These are phyloP conservation scores for Anguilla obscura DNA, from an alignment of 2,797 vertebrate genomes.

Conservation along the genomic window DNA sequence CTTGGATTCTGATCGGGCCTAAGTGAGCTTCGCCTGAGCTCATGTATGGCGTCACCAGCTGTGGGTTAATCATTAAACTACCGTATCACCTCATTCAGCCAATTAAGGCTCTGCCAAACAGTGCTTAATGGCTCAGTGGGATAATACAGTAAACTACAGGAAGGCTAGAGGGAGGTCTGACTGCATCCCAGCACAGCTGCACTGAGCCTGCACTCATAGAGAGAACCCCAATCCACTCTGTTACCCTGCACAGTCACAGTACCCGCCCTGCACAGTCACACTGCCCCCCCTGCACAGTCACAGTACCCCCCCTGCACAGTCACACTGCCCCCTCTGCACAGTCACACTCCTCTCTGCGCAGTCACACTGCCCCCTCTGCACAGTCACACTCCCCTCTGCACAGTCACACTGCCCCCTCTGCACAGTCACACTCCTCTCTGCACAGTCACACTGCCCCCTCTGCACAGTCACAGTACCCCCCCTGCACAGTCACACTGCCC, in stretches of 20 bases:
- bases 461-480: too few species aligned
- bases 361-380: neutral
- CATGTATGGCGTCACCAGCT: conserved; percentile 59
- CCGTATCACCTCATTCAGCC: conserved; percentile 67
- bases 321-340: neutral
- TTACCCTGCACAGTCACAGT: neutral
- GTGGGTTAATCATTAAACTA: conserved; percentile 69
- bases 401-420: neutral
- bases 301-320: neutral
- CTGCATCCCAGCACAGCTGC: conserved; percentile 41
- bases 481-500: neutral
- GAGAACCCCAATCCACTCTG: conserved; percentile 24
- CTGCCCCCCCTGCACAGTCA: neutral
- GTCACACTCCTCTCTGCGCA: neutral
- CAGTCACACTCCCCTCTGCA: neutral
- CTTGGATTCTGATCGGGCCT: neutral
- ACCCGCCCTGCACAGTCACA: neutral
- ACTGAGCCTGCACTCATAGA: conserved; percentile 50
- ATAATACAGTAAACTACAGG: conserved; percentile 55
- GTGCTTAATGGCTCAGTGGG: conserved; percentile 43
- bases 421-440: neutral
- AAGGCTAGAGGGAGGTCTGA: conserved; percentile 41
- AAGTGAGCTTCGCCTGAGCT: conserved; percentile 39
- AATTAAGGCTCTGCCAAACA: conserved; percentile 59
- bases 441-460: neutral